Evolutionary conservation across 53 echinoderm and acorn worm genomes (phyloP), one percentile per base, ranked within the genome.

Genomic region (Hippasteria phrygiana): DNA sequence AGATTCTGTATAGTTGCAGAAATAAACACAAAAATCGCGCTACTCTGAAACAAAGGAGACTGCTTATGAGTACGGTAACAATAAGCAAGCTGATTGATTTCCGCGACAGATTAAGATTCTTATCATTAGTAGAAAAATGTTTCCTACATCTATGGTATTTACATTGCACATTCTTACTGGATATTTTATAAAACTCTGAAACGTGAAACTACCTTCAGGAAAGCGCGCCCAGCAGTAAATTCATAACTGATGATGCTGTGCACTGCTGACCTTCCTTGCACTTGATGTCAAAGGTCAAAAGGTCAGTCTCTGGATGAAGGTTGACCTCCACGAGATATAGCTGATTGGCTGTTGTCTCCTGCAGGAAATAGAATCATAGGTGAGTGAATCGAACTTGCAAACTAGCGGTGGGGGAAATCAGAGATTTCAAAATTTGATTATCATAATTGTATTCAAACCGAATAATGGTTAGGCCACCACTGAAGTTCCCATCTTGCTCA

Each of bases 231-330:
- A 51, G 24, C n/a, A 55, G 51, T 55, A 71, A 54, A 54, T 87
- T 51, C 73, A 53, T 53, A 48, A 87, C 73, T 4, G 38, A 2
- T 13, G 66, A 65, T 17, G 66, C 43, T 27, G 42, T 33, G 17
- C 27, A 85, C 37, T 33, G 51, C 35, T 85, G 71, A 71, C 70
- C 85, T 71, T 22, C 71, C 7, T 71, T 54, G 42, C 78, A 78
- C 78, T 54, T 78, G 22, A 89, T 50, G 71, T 78, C 80, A 63
- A 89, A 89, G 41, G 89, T 89, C 80, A 89, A 43, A 34, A 89
- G 70, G 72, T 80, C 89, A 55, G 70, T 80, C 80, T 54, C 7
- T 8, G 24, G 53, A 53, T 39, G 17, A 2, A 89, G 71, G 54
- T 39, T 53, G 16, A 80, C 80, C 51, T 89, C 89, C 13, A 89